These are phyloP conservation scores for Aspidapion aeneum DNA, from an alignment of 2,888 invertebrate species.

Conservation along the genomic window DNA sequence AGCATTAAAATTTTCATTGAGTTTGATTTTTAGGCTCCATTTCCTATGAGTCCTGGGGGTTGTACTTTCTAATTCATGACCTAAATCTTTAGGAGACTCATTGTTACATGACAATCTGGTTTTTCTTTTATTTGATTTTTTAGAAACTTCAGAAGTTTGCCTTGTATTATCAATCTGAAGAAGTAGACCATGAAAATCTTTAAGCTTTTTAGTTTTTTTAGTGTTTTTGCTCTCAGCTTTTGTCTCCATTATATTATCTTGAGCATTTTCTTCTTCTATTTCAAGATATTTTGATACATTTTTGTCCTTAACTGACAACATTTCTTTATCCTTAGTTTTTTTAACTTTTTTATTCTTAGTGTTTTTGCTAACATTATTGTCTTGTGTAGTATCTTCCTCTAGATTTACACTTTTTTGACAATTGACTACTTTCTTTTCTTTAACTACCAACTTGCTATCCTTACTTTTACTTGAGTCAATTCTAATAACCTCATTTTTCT, in stretches of 20 bases:
- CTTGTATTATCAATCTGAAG: background rate
- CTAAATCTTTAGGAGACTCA: background rate
- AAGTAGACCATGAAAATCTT: background rate
- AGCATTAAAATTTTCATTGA: background rate
- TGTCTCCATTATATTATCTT: slow-evolving; percentile 11
- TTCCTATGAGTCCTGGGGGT: background rate
- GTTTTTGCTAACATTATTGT: background rate
- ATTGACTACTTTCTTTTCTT: slow-evolving; percentile 1
- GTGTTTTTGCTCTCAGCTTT: background rate
- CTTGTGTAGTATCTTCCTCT: slow-evolving; percentile 4
- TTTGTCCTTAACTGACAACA: too few species aligned
- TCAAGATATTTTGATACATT: too few species aligned
- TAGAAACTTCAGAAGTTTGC: background rate
- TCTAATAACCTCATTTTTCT: slow-evolving; percentile 12
- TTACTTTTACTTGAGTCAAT: slow-evolving; percentile 20
- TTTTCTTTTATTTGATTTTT: background rate
- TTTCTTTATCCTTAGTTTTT: too few species aligned
- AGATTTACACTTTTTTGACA: slow-evolving; percentile 4
- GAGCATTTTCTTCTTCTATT: slow-evolving; percentile 21
- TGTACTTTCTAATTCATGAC: background rate
- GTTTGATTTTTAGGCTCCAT: background rate
- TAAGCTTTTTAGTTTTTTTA: slow-evolving; percentile 9
- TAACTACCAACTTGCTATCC: slow-evolving; percentile 1
- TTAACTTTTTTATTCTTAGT: background rate
- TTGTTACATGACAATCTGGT: background rate